A percentile compares a stretch with the other conserved stretches of the same genome.
These are phyloP conservation scores for Trichogramma dendrolimi DNA, from an alignment of 2,888 invertebrate genomes.

Conservation along the genomic window DNA sequence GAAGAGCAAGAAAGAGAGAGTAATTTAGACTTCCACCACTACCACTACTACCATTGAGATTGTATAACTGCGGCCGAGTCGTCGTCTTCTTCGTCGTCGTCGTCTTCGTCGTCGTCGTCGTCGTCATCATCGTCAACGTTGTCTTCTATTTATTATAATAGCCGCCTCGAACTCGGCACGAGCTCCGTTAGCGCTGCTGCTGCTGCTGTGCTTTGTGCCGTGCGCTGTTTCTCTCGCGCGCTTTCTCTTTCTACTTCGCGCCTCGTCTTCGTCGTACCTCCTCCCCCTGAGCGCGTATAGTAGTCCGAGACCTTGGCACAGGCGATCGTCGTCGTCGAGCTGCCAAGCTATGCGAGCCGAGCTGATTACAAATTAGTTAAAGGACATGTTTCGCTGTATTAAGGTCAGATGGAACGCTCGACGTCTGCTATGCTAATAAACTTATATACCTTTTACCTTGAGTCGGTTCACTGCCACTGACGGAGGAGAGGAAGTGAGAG, in stretches of 20 bases:
- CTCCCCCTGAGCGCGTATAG: too few species aligned
- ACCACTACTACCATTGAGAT: too few species aligned
- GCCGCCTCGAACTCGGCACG: too few species aligned
- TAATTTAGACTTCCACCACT: slow-evolving; percentile 2
- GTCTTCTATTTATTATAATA: too few species aligned
- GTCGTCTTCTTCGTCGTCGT: slow-evolving; percentile 3
- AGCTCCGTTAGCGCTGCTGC: too few species aligned
- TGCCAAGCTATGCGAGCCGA: slow-evolving; percentile 21
- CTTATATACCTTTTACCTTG: slow-evolving; percentile 29
- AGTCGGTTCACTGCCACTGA: slow-evolving; percentile 28
- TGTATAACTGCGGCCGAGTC: too few species aligned
- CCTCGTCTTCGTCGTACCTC: too few species aligned
- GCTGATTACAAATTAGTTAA: slow-evolving; percentile 51
- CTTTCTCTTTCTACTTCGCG: too few species aligned
- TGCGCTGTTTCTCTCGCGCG: too few species aligned
- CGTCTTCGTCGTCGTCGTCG: slow-evolving; percentile 14
- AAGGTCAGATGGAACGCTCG: slow-evolving; percentile 36
- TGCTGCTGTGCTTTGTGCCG: too few species aligned
- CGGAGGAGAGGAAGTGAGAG: too few species aligned
- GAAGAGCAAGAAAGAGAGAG: slow-evolving; percentile 30
- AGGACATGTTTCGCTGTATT: slow-evolving; percentile 46
- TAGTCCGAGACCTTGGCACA: slow-evolving; percentile 26
- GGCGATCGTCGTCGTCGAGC: slow-evolving; percentile 21
- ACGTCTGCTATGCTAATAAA: slow-evolving; percentile 29
- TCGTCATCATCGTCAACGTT: too few species aligned